Evolutionary conservation across 2,888 invertebrate genomes (phyloP).

Genomic region (Agrotis segetum): DNA sequence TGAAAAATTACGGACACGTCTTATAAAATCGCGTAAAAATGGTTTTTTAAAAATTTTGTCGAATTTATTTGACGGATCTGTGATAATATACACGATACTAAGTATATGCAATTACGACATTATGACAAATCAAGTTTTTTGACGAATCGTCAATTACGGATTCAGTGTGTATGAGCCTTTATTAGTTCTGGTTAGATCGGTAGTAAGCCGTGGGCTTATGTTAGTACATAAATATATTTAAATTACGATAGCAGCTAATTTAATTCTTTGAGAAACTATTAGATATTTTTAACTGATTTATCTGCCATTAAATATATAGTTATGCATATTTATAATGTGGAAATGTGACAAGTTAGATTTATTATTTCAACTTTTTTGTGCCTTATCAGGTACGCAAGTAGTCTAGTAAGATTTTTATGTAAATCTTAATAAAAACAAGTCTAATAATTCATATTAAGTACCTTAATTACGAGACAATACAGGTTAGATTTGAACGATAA

Average conservation of each 20-base stretch:
- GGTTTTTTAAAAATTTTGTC: too few relatives aligned
- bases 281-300: not conserved
- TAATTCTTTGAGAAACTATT: not conserved
- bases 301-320: not conserved
- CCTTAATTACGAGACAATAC: not conserved
- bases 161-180: too few relatives aligned
- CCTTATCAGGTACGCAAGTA: not conserved
- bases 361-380: not conserved
- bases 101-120: too few relatives aligned
- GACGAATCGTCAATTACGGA: too few relatives aligned
- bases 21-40: too few relatives aligned
- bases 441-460: not conserved
- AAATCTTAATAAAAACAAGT: conserved; percentile 3
- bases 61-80: too few relatives aligned
- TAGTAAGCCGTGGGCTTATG: too few relatives aligned
- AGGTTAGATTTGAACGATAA: conserved; percentile 1
- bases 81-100: too few relatives aligned
- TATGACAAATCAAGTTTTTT: too few relatives aligned
- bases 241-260: too few relatives aligned
- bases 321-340: conserved; percentile 1
- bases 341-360: not conserved
- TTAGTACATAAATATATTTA: not conserved
- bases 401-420: not conserved
- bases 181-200: too few relatives aligned
- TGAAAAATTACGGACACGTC: too few relatives aligned